Percentiles rank a stretch among this genome's conserved stretches.
phyloP scores from a whole-genome alignment of 2,888 invertebrate species.

The Ametastegia equiseti region DNA sequence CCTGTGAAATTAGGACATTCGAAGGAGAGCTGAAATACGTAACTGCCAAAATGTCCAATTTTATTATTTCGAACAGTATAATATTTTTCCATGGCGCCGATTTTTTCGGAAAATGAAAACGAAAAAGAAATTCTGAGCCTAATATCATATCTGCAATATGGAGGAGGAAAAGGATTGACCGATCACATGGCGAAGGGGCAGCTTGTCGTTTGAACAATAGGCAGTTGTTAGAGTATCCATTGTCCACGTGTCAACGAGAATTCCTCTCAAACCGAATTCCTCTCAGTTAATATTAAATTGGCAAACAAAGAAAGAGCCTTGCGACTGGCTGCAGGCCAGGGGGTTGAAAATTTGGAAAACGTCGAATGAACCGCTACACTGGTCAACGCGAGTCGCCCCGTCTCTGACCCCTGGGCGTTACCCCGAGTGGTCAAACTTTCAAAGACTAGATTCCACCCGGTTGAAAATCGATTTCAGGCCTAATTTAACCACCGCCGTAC shows the following conservation, averaged over 20 bases:
- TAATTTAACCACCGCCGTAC: constrained; percentile 56
- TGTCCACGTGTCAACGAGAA: constrained; percentile 38
- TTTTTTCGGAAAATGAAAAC: background rate
- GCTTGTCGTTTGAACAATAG: constrained; percentile 38
- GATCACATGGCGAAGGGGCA: constrained; percentile 18
- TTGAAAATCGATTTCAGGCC: constrained; percentile 64
- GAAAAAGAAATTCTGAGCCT: background rate
- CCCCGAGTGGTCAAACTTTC: constrained; percentile 46
- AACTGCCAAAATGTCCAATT: background rate
- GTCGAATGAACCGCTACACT: background rate
- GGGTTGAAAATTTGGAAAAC: background rate
- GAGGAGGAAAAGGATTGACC: constrained; percentile 19
- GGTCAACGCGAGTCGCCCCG: background rate
- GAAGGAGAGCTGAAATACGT: background rate
- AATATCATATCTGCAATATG: background rate
- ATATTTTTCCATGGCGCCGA: background rate
- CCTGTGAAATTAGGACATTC: constrained; percentile 33
- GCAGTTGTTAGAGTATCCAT: constrained; percentile 4
- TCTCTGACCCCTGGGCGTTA: constrained; percentile 46
- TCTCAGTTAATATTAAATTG: constrained; percentile 28
- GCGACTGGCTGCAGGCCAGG: background rate
- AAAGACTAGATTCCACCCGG: constrained; percentile 48
- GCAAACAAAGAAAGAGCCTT: constrained; percentile 7
- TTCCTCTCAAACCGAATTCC: background rate
- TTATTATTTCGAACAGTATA: background rate